phyloP scores from a whole-genome alignment of 2,113 vertebrate genomes.

The Motacilla alba region DNA sequence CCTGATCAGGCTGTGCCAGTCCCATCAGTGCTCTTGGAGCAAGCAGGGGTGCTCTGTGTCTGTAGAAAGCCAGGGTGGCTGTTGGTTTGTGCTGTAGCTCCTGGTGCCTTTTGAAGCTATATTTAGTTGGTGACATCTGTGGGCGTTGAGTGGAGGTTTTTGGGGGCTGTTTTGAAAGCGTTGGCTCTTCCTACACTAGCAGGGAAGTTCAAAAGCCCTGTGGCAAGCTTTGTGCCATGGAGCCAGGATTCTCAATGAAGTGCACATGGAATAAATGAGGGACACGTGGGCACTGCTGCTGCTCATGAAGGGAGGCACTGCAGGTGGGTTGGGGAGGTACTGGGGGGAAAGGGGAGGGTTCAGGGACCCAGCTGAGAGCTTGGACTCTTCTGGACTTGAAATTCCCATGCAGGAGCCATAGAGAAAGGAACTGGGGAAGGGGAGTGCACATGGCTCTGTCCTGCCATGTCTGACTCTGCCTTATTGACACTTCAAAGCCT shows the following conservation, averaged over 20 bases:
- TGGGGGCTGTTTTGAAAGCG: not conserved
- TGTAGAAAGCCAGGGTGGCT: not conserved
- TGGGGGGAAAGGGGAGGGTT: not conserved
- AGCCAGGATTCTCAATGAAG: not conserved
- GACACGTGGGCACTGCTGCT: not conserved
- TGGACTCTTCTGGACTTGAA: not conserved
- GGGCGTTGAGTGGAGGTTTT: not conserved
- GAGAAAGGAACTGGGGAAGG: not conserved
- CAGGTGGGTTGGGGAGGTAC: not conserved
- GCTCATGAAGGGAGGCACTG: not conserved
- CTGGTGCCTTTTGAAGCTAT: constrained; percentile 8
- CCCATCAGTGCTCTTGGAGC: not conserved
- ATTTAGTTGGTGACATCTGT: constrained; percentile 37
- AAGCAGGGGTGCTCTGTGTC: not conserved
- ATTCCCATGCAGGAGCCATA: rapidly evolving
- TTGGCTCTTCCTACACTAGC: not conserved
- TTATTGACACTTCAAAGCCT: constrained; percentile 36
- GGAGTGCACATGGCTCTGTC: not conserved
- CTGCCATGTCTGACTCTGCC: not conserved
- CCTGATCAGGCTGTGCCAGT: not conserved
- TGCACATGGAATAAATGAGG: not conserved
- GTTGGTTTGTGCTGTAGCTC: not conserved
- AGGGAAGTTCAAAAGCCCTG: not conserved
- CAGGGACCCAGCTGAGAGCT: not conserved
- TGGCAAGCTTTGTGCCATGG: not conserved